phyloP scores from a whole-genome alignment of 2,113 vertebrate genomes.

The Psettodes erumei region DNA sequence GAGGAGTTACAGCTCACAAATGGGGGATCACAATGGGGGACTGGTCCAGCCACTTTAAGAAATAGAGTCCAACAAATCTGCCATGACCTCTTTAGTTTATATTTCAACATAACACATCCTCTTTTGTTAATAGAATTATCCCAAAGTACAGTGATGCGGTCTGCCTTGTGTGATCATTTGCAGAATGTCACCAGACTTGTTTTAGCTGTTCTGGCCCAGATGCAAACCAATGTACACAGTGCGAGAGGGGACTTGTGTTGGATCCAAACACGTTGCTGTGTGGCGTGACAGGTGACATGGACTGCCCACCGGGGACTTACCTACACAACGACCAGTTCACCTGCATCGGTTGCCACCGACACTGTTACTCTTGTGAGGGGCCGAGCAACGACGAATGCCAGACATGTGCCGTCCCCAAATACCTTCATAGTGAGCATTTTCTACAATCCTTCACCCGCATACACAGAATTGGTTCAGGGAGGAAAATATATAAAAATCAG shows the following conservation, averaged over 20 bases:
- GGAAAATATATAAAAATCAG: neutral
- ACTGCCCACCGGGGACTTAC: constrained; percentile 79
- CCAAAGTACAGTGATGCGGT: neutral
- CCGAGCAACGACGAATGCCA: constrained; percentile 71
- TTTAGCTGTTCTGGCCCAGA: constrained; percentile 77
- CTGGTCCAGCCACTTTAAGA: no score
- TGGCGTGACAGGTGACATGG: constrained; percentile 80
- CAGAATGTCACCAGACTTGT: constrained; percentile 86
- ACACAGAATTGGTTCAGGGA: neutral
- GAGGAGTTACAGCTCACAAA: no score
- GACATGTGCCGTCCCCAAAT: constrained; percentile 77
- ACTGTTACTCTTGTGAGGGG: constrained; percentile 79
- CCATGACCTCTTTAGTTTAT: no score
- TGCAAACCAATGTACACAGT: constrained; percentile 82
- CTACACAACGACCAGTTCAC: constrained; percentile 83
- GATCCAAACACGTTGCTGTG: constrained; percentile 82
- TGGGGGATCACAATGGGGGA: no score
- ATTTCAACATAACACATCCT: no score
- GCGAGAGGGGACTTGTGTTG: constrained; percentile 77
- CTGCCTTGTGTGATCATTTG: neutral
- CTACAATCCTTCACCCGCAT: neutral
- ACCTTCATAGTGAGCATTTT: constrained; percentile 77
- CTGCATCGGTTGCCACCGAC: constrained; percentile 79
- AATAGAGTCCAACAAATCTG: no score
- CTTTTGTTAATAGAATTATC: neutral